These are phyloP conservation scores for Callipepla squamata DNA, from an alignment of 2,113 vertebrate genomes.

Conservation along the genomic window DNA sequence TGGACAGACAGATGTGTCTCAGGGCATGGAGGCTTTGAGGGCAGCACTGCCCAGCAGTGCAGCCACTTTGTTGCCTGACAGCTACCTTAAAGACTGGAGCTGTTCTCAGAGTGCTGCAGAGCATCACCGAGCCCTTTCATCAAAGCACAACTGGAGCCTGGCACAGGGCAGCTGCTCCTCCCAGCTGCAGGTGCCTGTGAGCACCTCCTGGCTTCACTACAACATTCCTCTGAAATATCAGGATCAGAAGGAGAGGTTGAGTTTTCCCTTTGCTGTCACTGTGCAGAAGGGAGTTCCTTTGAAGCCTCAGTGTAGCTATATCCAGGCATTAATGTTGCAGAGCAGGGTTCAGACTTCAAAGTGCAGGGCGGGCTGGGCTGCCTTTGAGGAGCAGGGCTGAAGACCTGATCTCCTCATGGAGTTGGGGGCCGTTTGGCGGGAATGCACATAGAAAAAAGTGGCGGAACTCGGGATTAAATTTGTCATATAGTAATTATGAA, in stretches of 20 bases:
- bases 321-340: constrained; percentile 33
- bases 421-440: constrained; percentile 47
- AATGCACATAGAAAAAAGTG: constrained; percentile 36
- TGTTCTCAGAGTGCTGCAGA: not conserved
- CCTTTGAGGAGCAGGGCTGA: not conserved
- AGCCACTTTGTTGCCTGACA: fast-evolving
- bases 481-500: constrained; percentile 21
- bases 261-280: constrained; percentile 24
- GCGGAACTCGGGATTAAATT: constrained; percentile 36
- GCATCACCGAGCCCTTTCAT: not conserved
- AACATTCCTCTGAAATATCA: not conserved
- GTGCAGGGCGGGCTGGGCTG: constrained; percentile 15
- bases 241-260: not conserved
- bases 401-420: constrained; percentile 25
- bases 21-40: not conserved
- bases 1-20: not conserved
- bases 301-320: constrained; percentile 45
- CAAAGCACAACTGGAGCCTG: not conserved
- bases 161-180: fast-evolving
- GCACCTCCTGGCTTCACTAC: not conserved
- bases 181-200: too few relatives aligned
- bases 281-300: constrained; percentile 47
- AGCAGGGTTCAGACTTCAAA: constrained; percentile 65
- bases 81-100: not conserved
- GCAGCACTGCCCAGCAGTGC: fast-evolving